Evolutionary conservation across 2,888 invertebrate genomes (phyloP).

Genomic region (Mesorhabditis belari): DNA sequence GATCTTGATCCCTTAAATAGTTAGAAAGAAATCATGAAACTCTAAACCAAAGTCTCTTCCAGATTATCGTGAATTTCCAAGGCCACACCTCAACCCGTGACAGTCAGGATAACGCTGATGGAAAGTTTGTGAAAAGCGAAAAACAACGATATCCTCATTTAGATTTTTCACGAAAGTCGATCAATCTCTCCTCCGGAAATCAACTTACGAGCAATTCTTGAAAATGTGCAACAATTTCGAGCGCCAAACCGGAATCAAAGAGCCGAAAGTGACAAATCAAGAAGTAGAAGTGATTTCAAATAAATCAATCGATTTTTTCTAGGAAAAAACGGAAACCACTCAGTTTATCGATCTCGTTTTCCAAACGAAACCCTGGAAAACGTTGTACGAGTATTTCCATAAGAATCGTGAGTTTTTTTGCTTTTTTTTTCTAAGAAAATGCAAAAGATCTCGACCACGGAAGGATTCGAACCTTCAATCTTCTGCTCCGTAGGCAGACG

Average conservation of each 20-base stretch:
- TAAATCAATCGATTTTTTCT: not conserved
- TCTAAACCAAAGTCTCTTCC: not conserved
- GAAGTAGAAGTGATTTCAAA: constrained; percentile 61
- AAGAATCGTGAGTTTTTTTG: constrained; percentile 20
- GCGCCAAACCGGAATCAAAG: constrained; percentile 58
- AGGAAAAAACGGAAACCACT: constrained; percentile 65
- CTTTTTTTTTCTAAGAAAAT: not conserved
- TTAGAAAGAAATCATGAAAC: not conserved
- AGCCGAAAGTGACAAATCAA: constrained; percentile 26
- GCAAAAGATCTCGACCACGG: constrained; percentile 10
- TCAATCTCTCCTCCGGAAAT: constrained; percentile 31
- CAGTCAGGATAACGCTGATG: constrained; percentile 31
- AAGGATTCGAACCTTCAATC: constrained; percentile 54
- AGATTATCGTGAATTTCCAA: constrained; percentile 42
- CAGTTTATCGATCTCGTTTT: constrained; percentile 72
- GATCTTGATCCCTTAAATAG: constrained; percentile 20
- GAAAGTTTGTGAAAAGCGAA: constrained; percentile 14
- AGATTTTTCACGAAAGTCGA: constrained; percentile 32
- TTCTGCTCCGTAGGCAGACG: constrained; percentile 55
- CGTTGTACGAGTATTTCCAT: constrained; percentile 64
- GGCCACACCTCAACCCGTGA: constrained; percentile 42
- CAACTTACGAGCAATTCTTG: constrained; percentile 69
- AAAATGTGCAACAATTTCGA: constrained; percentile 79
- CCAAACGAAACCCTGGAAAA: constrained; percentile 70
- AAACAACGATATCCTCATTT: not conserved